Conservation (phyloP, 2,113 vertebrate species). For the Podocnemis expansa region DNA sequence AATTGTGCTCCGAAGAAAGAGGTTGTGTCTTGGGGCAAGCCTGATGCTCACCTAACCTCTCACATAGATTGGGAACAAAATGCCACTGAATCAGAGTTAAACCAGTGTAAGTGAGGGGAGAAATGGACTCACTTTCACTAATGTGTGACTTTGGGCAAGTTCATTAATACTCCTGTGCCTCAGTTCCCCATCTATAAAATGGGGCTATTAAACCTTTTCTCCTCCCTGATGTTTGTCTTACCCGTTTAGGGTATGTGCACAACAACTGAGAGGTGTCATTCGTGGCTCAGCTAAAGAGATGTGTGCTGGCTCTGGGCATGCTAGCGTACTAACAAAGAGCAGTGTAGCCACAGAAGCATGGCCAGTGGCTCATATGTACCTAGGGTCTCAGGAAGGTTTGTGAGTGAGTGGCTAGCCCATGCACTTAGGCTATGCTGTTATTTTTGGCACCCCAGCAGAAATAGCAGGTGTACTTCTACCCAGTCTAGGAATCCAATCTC, state of each 20-base stretch:
- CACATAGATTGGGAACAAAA: neutral
- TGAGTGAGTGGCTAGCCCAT: neutral
- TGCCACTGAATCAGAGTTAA: neutral
- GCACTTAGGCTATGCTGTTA: neutral
- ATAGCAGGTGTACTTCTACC: neutral
- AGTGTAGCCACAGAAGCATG: neutral
- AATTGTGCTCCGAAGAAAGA: neutral
- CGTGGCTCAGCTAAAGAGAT: neutral
- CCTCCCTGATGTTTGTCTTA: neutral
- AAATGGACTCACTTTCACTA: neutral
- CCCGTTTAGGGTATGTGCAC: neutral
- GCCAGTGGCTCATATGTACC: neutral
- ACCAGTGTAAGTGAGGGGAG: neutral
- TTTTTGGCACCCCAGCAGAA: neutral
- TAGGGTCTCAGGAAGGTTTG: neutral
- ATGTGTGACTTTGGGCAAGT: neutral
- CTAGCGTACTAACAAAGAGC: neutral
- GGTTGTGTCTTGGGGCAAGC: neutral
- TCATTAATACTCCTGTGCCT: neutral
- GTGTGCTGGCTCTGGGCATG: neutral
- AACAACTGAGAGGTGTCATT: neutral
- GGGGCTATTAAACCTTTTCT: neutral
- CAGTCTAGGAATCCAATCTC: neutral
- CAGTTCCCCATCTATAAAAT: neutral
- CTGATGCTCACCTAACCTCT: neutral